Conservation (phyloP, 1,140 invertebrate species). For the Dendroctonus ponderosae region DNA sequence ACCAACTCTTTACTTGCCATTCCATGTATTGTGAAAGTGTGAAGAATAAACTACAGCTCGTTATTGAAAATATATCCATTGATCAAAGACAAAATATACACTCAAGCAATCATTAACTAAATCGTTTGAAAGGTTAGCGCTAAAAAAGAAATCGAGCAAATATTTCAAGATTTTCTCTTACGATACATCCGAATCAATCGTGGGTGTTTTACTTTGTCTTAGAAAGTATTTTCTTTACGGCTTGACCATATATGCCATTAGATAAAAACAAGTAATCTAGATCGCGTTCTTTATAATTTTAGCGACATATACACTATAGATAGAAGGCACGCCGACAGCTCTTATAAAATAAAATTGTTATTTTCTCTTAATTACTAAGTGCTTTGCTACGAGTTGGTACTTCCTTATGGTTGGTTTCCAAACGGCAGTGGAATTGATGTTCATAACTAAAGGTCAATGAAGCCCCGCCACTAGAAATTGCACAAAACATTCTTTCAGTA, state of each 20-base stretch:
- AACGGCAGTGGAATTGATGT: too few species aligned
- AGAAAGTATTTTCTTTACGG: slow-evolving; percentile 41
- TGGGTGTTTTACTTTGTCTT: slow-evolving; percentile 43
- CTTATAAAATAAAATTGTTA: slow-evolving; percentile 31
- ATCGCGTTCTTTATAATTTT: slow-evolving; percentile 30
- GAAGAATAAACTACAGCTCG: too few species aligned
- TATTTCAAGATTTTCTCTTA: slow-evolving; percentile 17
- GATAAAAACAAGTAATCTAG: slow-evolving; percentile 29
- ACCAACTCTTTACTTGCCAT: too few species aligned
- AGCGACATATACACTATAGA: slow-evolving; percentile 28
- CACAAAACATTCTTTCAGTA: too few species aligned
- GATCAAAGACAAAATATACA: too few species aligned
- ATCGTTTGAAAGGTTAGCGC: not conserved
- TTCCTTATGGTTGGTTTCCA: slow-evolving; percentile 6
- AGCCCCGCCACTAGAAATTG: too few species aligned
- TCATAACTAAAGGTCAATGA: too few species aligned
- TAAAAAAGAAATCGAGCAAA: slow-evolving; percentile 21
- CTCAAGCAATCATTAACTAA: too few species aligned
- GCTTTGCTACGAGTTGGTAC: slow-evolving; percentile 1
- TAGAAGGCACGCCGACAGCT: slow-evolving; percentile 17
- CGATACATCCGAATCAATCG: slow-evolving; percentile 31
- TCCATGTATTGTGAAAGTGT: too few species aligned
- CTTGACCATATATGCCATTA: slow-evolving; percentile 33
- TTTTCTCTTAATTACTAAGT: slow-evolving; percentile 34
- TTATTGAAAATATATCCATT: too few species aligned